A percentile compares a stretch with the other conserved stretches of the same genome.
Evolutionary conservation across 2,113 vertebrate genomes (phyloP).

Genomic region (Perccottus glenii): DNA sequence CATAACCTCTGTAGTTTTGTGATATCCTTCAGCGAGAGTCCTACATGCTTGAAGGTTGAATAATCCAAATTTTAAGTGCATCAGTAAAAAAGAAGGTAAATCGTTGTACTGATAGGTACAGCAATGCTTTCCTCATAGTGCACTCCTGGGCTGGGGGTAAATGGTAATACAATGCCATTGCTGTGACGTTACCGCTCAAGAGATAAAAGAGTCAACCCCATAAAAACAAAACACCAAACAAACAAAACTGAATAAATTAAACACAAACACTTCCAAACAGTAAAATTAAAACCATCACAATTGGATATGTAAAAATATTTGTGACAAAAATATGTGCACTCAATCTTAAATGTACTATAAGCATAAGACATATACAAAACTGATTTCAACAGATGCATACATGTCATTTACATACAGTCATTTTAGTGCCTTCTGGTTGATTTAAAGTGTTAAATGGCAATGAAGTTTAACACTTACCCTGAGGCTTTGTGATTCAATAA

Average conservation of each 20-base stretch:
- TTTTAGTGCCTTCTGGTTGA: neutral
- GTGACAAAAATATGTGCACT: constrained; percentile 11
- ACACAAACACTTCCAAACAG: constrained; percentile 10
- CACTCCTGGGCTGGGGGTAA: constrained; percentile 70
- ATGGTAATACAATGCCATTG: constrained; percentile 77
- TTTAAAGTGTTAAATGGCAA: neutral
- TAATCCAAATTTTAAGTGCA: constrained; percentile 62
- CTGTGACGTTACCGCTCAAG: constrained; percentile 99
- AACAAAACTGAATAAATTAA: constrained; percentile 42
- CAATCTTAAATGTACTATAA: constrained; percentile 9
- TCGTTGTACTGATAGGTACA: constrained; percentile 47
- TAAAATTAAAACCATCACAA: constrained; percentile 1
- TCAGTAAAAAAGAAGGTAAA: constrained; percentile 63
- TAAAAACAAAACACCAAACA: constrained; percentile 68
- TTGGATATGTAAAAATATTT: neutral
- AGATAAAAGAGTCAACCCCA: constrained; percentile 99
- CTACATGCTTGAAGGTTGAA: constrained; percentile 63
- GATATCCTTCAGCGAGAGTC: constrained; percentile 78
- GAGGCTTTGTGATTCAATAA: constrained; percentile 73
- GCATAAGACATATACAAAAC: neutral
- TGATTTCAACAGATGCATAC: neutral
- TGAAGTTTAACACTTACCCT: constrained; percentile 83
- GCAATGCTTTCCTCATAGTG: constrained; percentile 62
- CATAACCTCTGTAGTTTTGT: constrained; percentile 90
- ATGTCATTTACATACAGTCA: neutral